Conservation (phyloP, 2,888 invertebrate species). For the Euzophera pinguis region DNA sequence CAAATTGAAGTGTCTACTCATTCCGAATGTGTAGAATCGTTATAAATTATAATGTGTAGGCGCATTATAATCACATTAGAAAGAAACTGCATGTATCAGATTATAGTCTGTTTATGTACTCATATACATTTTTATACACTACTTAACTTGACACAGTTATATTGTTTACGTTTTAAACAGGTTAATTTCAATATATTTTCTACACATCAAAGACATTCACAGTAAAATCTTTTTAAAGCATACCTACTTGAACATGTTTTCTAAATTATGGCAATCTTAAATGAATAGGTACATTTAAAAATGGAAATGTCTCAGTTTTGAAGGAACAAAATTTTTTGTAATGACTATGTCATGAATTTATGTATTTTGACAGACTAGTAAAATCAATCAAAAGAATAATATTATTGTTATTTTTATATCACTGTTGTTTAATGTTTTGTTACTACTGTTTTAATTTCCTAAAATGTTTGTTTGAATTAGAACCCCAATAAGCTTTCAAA, state of each 20-base stretch:
- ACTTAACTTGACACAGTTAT: too few relatives aligned
- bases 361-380: conserved; percentile 64
- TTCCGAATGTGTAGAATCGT: too few relatives aligned
- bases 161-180: too few relatives aligned
- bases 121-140: too few relatives aligned
- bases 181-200: neutral
- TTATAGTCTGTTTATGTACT: too few relatives aligned
- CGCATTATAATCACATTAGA: too few relatives aligned
- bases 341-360: conserved; percentile 57
- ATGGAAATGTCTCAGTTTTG: conserved; percentile 48
- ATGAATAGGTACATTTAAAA: conserved; percentile 41
- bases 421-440: conserved; percentile 52
- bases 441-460: conserved; percentile 45
- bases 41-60: too few relatives aligned
- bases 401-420: conserved; percentile 43
- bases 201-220: neutral
- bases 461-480: conserved; percentile 50
- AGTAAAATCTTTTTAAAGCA: neutral
- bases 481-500: conserved; percentile 42
- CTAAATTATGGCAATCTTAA: conserved; percentile 10
- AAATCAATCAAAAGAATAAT: conserved; percentile 56
- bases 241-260: neutral
- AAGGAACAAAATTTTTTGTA: conserved; percentile 54
- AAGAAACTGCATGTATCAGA: too few relatives aligned
- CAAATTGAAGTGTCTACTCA: too few relatives aligned